Evolutionary conservation across 2,888 invertebrate species (phyloP), one percentile per base, ranked within the genome.

Genomic region (Acronicta aceris): DNA sequence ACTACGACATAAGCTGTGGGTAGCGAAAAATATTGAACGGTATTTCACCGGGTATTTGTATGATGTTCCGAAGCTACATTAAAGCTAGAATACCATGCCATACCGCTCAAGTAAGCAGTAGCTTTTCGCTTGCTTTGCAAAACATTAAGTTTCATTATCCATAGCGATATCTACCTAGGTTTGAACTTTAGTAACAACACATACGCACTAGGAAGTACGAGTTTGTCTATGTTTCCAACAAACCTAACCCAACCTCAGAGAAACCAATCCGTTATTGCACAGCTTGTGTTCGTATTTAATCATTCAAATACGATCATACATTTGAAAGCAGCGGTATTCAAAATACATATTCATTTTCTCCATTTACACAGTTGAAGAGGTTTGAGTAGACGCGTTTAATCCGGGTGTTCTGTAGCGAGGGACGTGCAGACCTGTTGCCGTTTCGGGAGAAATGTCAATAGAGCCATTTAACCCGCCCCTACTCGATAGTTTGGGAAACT

Each of bases 291-390:
- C 41, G 30, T 52, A 73, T 63, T 64, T 59, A 76, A 70, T 73
- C 57, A 73, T 64, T 76, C 59, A 70, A 63, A 59, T 51, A 12
- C 48, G 41, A 17, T 30, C n/a, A 41, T 53, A 65, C 56, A 65
- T 76, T 70, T 55, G 30, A 52, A 66, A 57, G 40, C 51, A 50
- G 58, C n/a, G 27, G 27, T 54, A 65, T 76, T 72, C 76, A 72
- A 66, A 74, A 76, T 74, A 71, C 72, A 74, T 74, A 76, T 72
- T 74, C 76, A 74, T 74, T 66, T 61, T 61, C 45, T 40, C 47
- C 51, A 47, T 69, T 69, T 66, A 66, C 76, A 70, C 57, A 60
- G 59, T 48, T 33, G 47, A 53, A 30, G 59, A 38, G 61, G 57
- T 46, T 63, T 45, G 36, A 51, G 61, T 55, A 68, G 64, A 65